These are phyloP conservation scores for Cottus gobio DNA, from an alignment of 2,113 vertebrate species.

Conservation along the genomic window DNA sequence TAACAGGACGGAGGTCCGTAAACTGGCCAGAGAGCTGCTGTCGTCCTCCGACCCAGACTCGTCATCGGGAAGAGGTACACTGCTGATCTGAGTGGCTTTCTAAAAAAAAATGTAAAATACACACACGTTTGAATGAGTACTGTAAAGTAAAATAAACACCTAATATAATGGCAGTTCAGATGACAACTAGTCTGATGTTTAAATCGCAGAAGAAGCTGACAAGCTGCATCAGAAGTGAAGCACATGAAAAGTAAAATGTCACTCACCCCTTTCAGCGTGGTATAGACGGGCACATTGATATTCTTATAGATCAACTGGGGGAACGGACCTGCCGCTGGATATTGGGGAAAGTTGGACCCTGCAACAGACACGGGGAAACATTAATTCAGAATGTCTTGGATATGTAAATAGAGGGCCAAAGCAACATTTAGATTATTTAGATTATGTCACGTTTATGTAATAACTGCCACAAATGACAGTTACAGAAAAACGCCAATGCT, in stretches of 20 bases:
- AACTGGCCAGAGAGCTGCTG: slow-evolving; percentile 88
- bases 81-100: slow-evolving; percentile 94
- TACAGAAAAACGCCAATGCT: too few species aligned
- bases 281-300: slow-evolving; percentile 89
- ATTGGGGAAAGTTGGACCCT: slow-evolving; percentile 82
- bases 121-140: not conserved
- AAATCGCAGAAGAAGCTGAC: not conserved
- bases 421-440: not conserved
- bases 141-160: not conserved
- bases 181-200: rapidly evolving
- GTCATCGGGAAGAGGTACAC: slow-evolving; percentile 87
- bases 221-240: not conserved
- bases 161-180: not conserved
- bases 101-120: slow-evolving; percentile 56
- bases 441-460: not conserved
- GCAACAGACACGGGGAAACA: slow-evolving; percentile 36
- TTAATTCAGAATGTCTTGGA: not conserved
- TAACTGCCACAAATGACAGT: not conserved
- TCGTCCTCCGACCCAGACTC: slow-evolving; percentile 93
- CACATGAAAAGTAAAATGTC: not conserved
- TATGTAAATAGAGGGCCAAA: not conserved
- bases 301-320: slow-evolving; percentile 89
- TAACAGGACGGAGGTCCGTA: slow-evolving; percentile 85
- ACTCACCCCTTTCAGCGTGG: slow-evolving; percentile 91
- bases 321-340: slow-evolving; percentile 84